Conservation (phyloP, 92 coral and sea anemone species). For the Parazoanthus atlanticus region DNA sequence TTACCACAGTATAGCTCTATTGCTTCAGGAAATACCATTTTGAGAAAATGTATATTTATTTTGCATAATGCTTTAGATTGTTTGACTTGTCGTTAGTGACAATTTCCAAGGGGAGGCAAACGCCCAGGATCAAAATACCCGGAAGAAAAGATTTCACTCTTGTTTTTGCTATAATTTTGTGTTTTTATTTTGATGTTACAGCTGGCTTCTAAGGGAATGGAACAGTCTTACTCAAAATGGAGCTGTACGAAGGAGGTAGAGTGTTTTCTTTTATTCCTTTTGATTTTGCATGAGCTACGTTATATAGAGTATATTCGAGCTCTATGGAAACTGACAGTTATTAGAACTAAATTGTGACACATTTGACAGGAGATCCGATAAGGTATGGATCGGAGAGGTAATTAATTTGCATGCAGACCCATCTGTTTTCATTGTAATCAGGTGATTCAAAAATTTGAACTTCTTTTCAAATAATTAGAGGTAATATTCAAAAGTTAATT, state of each 20-base stretch:
- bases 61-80: slow-evolving; percentile 27
- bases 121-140: slow-evolving; percentile 36
- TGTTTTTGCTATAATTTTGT: slow-evolving; percentile 5
- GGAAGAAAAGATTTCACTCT: slow-evolving; percentile 21
- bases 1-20: background rate
- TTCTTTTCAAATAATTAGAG: background rate
- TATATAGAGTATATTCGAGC: background rate
- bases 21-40: background rate
- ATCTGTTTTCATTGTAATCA: background rate
- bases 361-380: background rate
- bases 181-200: slow-evolving; percentile 38
- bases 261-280: slow-evolving; percentile 18
- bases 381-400: background rate
- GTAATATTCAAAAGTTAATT: background rate
- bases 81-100: slow-evolving; percentile 16
- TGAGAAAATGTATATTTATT: background rate
- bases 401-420: background rate
- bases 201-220: slow-evolving; percentile 98
- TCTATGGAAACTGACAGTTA: slow-evolving; percentile 22
- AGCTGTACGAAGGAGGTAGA: slow-evolving; percentile 57
- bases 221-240: slow-evolving; percentile 72
- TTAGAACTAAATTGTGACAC: background rate
- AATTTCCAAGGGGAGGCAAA: slow-evolving; percentile 22
- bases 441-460: background rate
- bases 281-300: background rate